Conservation (phyloP, 1,140 invertebrate species). For the Macrocentrus cingulum region DNA sequence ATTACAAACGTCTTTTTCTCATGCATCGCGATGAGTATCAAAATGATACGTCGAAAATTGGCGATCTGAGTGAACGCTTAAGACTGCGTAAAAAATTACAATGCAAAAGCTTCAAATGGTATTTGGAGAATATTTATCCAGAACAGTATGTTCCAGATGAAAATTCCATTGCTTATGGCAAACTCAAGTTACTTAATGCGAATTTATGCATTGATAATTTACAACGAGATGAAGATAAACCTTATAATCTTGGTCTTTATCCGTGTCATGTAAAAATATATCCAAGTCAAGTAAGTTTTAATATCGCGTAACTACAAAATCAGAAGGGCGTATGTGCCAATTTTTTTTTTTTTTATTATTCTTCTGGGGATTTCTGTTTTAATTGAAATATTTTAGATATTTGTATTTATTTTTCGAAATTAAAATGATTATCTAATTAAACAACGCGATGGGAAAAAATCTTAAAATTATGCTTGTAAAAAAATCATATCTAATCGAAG, state of each 20-base stretch:
- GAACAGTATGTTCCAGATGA: constrained; percentile 87
- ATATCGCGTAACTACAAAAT: constrained; percentile 16
- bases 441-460: too few species aligned
- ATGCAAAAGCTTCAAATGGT: constrained; percentile 83
- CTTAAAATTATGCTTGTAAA: too few species aligned
- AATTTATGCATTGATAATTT: constrained; percentile 80
- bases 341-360: constrained; percentile 26
- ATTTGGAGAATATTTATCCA: constrained; percentile 76
- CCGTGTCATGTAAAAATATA: constrained; percentile 72
- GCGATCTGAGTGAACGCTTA: constrained; percentile 72
- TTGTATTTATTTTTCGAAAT: too few species aligned
- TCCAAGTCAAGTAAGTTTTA: constrained; percentile 50
- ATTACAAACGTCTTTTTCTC: constrained; percentile 86
- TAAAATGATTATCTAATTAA: too few species aligned
- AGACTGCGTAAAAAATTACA: constrained; percentile 72
- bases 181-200: constrained; percentile 48
- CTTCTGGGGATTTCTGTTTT: too few species aligned
- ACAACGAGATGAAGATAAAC: constrained; percentile 70
- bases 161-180: constrained; percentile 76
- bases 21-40: constrained; percentile 76
- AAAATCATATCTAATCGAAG: too few species aligned
- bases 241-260: constrained; percentile 74
- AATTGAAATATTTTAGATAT: too few species aligned
- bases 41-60: constrained; percentile 59
- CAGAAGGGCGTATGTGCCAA: too few species aligned